Base-by-base conservation (phyloP, 2,797 vertebrate species). In the Tachyglossus aculeatus region DNA sequence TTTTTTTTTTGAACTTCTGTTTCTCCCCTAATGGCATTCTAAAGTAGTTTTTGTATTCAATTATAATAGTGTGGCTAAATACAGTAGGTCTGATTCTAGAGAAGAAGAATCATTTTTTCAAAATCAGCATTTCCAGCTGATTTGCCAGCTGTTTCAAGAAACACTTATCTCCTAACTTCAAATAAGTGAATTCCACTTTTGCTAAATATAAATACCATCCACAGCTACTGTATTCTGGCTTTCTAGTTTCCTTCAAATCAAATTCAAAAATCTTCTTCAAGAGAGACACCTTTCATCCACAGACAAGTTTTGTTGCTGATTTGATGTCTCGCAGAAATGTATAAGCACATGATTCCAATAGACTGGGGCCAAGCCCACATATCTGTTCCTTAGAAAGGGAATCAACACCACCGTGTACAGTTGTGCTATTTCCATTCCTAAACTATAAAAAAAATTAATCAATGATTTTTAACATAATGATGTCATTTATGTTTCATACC, bases 121-220 rank as follows among this genome's bases (percentile, higher is more conserved):
- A 89, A 91, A 86, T 91, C 83, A 89, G 72, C 81, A 66, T 88
- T 91, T 89, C 78, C 78, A 81, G 66, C 84, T 91, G 85, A 89
- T 88, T 90, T 90, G 40, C 84, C 77, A 90, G 79, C 82, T 90
- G 77, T 89, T 91, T 87, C 83, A 86, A 82, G 80, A 88, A 88
- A 80, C 47, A 59, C 39, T 64, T 71, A 82, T 73, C 84, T 88
- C 58, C 70, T 64, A 85, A 78, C 75, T 86, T 67, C 84, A 88
- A 86, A 84, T 22, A 81, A 79, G 71, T 84, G 68, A 41, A 81
- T 80, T 86, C 80, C 84, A 80, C 77, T 82, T 78, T 43, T 85
- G 85, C 62, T 73, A 86, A 86, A 80, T 84, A 83, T 85, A 52
- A 88, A 71, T 78, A 51, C n/a, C 66, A 69, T 63, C 37, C 39